A percentile compares a stretch with the other conserved stretches of the same genome.
These are phyloP conservation scores for Rhimphoctona megacephalus DNA, from an alignment of 2,888 invertebrate species.

Conservation along the genomic window DNA sequence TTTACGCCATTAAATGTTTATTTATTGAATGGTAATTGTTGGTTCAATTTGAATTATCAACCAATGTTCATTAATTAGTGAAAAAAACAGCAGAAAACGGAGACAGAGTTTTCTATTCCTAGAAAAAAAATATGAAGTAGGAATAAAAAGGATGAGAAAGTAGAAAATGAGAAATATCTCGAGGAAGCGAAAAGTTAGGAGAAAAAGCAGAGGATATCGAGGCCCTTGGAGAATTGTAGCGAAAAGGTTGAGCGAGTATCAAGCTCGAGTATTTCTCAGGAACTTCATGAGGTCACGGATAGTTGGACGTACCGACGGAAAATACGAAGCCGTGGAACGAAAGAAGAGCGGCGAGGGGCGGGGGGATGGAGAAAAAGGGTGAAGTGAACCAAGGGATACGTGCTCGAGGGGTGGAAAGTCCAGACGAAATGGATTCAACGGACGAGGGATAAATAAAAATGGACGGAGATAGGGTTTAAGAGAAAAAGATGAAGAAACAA, in stretches of 20 bases:
- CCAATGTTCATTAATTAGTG: background rate
- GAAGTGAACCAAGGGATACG: conserved; percentile 1
- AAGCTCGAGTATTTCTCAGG: conserved; percentile 20
- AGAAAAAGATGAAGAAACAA: background rate
- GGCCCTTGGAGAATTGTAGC: background rate
- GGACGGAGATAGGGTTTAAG: background rate
- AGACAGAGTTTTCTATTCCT: background rate
- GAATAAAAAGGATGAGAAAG: background rate
- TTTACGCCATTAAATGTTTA: background rate
- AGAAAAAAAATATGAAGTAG: background rate
- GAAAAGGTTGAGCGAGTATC: conserved; percentile 13
- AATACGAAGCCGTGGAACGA: background rate
- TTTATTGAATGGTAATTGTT: background rate
- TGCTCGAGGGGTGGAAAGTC: conserved; percentile 40
- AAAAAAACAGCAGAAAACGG: background rate
- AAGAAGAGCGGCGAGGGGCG: too few relatives aligned
- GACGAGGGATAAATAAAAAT: conserved; percentile 26
- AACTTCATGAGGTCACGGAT: conserved; percentile 39
- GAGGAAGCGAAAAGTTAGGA: background rate
- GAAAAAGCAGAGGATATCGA: background rate
- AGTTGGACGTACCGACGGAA: background rate
- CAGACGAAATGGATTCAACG: conserved; percentile 38
- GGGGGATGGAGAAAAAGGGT: background rate
- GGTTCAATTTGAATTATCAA: background rate
- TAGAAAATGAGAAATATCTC: background rate